Conservation (phyloP, 2,113 vertebrate genomes). For the Lepidothrix coronata region DNA sequence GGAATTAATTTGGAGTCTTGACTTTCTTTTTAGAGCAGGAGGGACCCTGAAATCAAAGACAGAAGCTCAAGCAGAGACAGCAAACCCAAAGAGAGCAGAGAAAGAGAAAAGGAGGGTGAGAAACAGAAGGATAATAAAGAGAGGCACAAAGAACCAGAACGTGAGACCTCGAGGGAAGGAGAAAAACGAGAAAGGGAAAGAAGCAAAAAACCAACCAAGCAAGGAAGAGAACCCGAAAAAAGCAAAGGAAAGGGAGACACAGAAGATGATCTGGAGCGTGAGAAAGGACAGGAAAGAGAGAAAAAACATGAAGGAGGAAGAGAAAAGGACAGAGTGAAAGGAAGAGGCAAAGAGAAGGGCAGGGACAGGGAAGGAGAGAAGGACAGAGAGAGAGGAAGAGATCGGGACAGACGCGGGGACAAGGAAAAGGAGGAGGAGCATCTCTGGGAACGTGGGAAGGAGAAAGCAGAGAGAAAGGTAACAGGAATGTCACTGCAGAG, state of each 20-base stretch:
- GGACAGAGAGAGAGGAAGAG: conserved; percentile 70
- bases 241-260: conserved; percentile 21
- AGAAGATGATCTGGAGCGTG: background rate
- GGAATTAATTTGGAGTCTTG: too few species aligned
- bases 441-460: conserved; percentile 53
- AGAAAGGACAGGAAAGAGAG: conserved; percentile 43
- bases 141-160: conserved; percentile 20
- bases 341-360: conserved; percentile 55
- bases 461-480: conserved; percentile 74
- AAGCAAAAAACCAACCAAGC: background rate
- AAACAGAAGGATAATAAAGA: conserved; percentile 48
- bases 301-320: conserved; percentile 61
- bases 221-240: conserved; percentile 58
- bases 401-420: conserved; percentile 65
- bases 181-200: conserved; percentile 66
- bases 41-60: conserved; percentile 76
- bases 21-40: conserved; percentile 72
- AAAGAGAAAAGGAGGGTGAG: conserved; percentile 70
- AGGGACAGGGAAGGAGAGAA: conserved; percentile 70
- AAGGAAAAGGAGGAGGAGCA: conserved; percentile 62
- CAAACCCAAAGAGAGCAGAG: conserved; percentile 76
- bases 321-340: conserved; percentile 63
- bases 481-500: background rate
- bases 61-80: conserved; percentile 75
- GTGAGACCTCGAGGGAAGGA: conserved; percentile 26